Evolutionary conservation across 2,797 vertebrate species (phyloP), one percentile per base, ranked within the genome.

Genomic region (Enteromius treurensis): DNA sequence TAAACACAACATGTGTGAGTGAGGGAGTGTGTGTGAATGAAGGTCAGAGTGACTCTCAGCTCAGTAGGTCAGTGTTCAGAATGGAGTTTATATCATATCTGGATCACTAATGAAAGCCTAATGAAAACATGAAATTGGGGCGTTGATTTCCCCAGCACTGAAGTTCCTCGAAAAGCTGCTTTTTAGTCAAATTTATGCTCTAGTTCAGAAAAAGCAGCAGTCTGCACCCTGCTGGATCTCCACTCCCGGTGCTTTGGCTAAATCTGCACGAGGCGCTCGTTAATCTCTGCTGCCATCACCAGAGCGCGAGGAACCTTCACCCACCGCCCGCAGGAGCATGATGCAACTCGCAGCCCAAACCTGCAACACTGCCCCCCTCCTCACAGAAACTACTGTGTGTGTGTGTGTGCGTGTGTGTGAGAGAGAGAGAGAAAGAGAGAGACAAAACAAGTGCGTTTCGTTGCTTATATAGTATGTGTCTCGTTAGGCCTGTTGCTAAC

Each of bases 341-440:
- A 95, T 95, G 95, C 95, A 95, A 95, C 93, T 91, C 87, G 62
- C 90, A 92, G 92, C 92, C 94, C 93, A 95, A 90, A 89, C 93
- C 92, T 90, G 90, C 68, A 84, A 64, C 29, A 32, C 29, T 26
- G 2, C 6, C 60, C 60, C 60, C 60, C 60, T 32, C 26, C 60
- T 64, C 60, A 15, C 60, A 58, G 55, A 58, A 5, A 58, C 55
- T 4, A 23, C n/a, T 60, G 10, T 11, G 55, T 14, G 58, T 60
- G 10, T 11, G 55, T 14, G 58, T 2, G 58, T 26, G 55, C 5
- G 55, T 58, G 55, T 58, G 60, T 32, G 60, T 17, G 14, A 1
- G 40, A 1, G 40, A 40, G 37, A 40, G 32, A 37, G 5, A 37
- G 37, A 37, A 1, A 42, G 40, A 42, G 40, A 42, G 10, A 45